Evolutionary conservation across 2,888 invertebrate genomes (phyloP), one percentile per base, ranked within the genome.

Genomic region (Malthinus seriepunctatus): DNA sequence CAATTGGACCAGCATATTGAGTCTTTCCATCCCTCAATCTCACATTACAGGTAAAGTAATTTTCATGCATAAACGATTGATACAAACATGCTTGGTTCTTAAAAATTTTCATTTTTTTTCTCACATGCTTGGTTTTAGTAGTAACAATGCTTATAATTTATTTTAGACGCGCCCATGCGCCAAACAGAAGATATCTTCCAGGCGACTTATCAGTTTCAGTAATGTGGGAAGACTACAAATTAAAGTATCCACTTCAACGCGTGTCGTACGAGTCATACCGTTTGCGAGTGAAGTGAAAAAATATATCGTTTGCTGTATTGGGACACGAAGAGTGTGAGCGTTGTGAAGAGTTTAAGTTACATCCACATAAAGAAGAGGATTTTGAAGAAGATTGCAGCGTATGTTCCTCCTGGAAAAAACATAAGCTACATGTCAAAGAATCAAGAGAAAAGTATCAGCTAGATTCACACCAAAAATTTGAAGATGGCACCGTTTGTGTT

Each of bases 301-400:
- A 59, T 51, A 64, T 64, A 39, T 65, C 60, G 39, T 67, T 65
- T 44, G 57, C 66, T 11, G 51, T 53, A 37, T 48, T 67, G 14
- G 65, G 65, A 6, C 65, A 61, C 49, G 64, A 65, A 56, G 47
- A 56, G 12, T 60, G 56, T 50, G 33, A 56, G 14, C 34, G 35
- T 32, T 67, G 63, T 51, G 64, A 65, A 56, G 47, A 56, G 12
- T 60, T 60, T 50, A 38, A 56, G 14, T 37, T 56, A 33, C 56
- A 64, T 58, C 54, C 38, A 14, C 62, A 57, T 46, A 57, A 52
- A 31, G 42, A 50, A 53, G 50, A 64, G 23, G 39, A 61, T 14
- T 48, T 63, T 39, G 42, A 60, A 42, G 54, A 51, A 46, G 35
- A 51, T 32, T 61, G 61, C 50, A 12, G 35, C 12, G 23, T 35